Evolutionary conservation across 1,140 invertebrate species (phyloP).

Genomic region (Drosophila nigrodunni): DNA sequence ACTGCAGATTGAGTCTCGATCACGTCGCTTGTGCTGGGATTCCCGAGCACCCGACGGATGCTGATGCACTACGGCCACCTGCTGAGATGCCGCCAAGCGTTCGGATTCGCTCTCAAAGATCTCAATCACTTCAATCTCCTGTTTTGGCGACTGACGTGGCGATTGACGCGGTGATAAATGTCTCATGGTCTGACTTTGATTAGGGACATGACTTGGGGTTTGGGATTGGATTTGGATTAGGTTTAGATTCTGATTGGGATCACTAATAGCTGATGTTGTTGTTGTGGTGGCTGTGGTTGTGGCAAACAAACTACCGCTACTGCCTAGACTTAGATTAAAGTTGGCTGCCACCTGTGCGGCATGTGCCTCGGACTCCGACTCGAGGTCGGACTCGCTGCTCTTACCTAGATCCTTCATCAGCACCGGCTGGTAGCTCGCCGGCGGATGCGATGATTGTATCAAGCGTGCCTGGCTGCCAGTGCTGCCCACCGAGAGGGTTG

Average conservation of each 20-base stretch:
- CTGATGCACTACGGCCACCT: conserved; percentile 80
- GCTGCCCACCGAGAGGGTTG: conserved; percentile 96
- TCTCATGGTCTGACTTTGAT: conserved; percentile 33
- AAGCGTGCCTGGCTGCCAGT: conserved; percentile 96
- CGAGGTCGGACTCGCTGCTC: conserved; percentile 84
- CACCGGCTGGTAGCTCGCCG: conserved; percentile 94
- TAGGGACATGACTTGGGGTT: conserved; percentile 16
- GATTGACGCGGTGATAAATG: conserved; percentile 71
- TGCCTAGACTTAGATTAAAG: conserved; percentile 83
- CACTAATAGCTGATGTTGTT: conserved; percentile 36
- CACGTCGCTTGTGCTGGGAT: conserved; percentile 48
- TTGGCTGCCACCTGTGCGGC: conserved; percentile 75
- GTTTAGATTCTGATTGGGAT: conserved; percentile 43
- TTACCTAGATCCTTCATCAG: conserved; percentile 95
- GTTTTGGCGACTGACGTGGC: conserved; percentile 80
- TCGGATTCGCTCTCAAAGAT: conserved; percentile 79
- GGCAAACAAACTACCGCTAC: conserved; percentile 80
- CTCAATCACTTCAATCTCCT: conserved; percentile 82
- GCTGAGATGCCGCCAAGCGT: conserved; percentile 70
- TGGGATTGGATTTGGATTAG: conserved; percentile 23
- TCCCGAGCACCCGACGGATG: conserved; percentile 49
- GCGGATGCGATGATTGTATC: conserved; percentile 96
- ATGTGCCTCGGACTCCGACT: conserved; percentile 72
- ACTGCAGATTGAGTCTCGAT: conserved; percentile 8
- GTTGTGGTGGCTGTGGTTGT: conserved; percentile 13